phyloP scores from a whole-genome alignment of 37 sponge, comb jelly and placozoan genomes.

The Cliona cf. orientalis region DNA sequence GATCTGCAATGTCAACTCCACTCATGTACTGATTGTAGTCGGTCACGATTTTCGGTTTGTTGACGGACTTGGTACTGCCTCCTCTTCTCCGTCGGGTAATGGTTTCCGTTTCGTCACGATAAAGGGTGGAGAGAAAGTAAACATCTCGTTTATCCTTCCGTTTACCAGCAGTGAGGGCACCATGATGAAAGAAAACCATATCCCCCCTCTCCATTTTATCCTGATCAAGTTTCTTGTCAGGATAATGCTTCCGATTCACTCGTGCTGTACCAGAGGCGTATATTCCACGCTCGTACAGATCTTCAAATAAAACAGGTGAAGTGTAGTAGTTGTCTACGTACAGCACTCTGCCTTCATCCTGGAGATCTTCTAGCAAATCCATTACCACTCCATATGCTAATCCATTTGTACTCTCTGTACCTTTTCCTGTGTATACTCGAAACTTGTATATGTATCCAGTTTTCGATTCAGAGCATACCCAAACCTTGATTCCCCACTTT shows the following conservation, averaged over 20 bases:
- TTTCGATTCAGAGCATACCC: slow-evolving; percentile 11
- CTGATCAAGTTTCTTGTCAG: background rate
- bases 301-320: background rate
- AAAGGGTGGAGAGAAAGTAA: background rate
- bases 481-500: slow-evolving; percentile 30
- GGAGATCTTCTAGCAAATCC: background rate
- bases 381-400: slow-evolving; percentile 9
- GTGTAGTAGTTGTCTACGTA: slow-evolving; percentile 38
- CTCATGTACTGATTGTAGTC: slow-evolving; percentile 23
- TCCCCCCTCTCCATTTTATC: background rate
- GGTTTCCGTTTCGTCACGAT: background rate
- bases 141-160: background rate
- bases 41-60: background rate
- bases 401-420: background rate
- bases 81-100: background rate
- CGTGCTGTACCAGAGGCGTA: background rate
- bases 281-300: background rate
- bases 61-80: background rate
- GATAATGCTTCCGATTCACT: background rate
- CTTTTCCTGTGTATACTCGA: slow-evolving; percentile 1
- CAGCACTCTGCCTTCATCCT: background rate
- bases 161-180: background rate
- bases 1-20: slow-evolving; percentile 25
- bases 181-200: background rate
- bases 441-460: slow-evolving; percentile 11